A percentile compares a stretch with the other conserved stretches of the same genome.
Conservation (phyloP, 2,888 invertebrate genomes). For the Drosophila acutilabella region DNA sequence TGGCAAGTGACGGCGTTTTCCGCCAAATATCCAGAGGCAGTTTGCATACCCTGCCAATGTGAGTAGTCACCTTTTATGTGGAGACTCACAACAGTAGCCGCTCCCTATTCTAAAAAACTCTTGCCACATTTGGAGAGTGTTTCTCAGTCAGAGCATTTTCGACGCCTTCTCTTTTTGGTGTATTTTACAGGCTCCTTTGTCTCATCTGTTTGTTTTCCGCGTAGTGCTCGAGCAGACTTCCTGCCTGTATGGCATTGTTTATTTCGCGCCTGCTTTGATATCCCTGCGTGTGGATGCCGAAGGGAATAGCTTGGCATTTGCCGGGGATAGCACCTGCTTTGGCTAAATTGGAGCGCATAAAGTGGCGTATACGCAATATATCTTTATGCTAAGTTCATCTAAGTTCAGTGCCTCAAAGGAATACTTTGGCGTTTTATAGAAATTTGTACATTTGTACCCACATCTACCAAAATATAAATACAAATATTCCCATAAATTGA, state of each 20-base stretch:
- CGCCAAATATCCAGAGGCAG: conserved; percentile 58
- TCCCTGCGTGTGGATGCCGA: conserved; percentile 38
- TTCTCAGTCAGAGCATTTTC: background rate
- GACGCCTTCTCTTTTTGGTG: background rate
- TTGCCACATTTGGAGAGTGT: background rate
- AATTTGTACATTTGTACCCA: background rate
- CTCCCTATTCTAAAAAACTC: background rate
- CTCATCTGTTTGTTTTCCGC: conserved; percentile 46
- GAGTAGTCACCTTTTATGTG: background rate
- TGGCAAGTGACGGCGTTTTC: conserved; percentile 57
- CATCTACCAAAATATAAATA: conserved; percentile 1
- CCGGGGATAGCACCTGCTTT: conserved; percentile 43
- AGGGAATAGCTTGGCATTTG: conserved; percentile 47
- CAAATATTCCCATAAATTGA: conserved; percentile 21
- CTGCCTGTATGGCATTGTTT: conserved; percentile 42
- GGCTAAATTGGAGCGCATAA: conserved; percentile 39
- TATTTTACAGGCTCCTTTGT: conserved; percentile 16
- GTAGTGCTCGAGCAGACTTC: conserved; percentile 34
- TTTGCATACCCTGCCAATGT: background rate
- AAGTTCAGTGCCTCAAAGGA: conserved; percentile 15
- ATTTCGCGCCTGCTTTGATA: conserved; percentile 64
- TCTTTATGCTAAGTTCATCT: conserved; percentile 32
- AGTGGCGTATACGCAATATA: conserved; percentile 45
- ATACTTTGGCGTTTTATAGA: conserved; percentile 31
- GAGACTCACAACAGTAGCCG: background rate